phyloP scores from a whole-genome alignment of 2,888 invertebrate species.

The Ormyrus rosae region DNA sequence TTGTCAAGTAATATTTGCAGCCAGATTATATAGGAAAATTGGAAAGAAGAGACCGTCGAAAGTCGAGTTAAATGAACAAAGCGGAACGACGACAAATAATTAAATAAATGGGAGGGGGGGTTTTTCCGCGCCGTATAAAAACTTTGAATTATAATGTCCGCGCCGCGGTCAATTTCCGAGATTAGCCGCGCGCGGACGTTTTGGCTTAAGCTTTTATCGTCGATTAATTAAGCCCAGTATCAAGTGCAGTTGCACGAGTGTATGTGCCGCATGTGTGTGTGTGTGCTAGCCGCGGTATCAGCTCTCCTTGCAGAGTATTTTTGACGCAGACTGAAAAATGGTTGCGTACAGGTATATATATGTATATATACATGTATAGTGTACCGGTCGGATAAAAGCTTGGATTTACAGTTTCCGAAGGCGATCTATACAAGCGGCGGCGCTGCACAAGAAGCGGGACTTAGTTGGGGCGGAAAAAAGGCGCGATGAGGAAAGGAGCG shows the following conservation, averaged over 20 bases:
- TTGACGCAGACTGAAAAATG: too few relatives aligned
- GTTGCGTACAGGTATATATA: neutral
- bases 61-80: too few relatives aligned
- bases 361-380: neutral
- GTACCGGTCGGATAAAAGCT: neutral
- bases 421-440: slow-evolving; percentile 6
- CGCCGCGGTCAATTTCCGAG: neutral
- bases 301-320: too few relatives aligned
- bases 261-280: too few relatives aligned
- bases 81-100: too few relatives aligned
- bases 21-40: too few relatives aligned
- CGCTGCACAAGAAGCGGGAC: neutral
- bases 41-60: too few relatives aligned
- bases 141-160: neutral
- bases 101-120: neutral
- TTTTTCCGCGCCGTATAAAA: too few relatives aligned
- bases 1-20: too few relatives aligned
- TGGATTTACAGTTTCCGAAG: slow-evolving; percentile 35
- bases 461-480: neutral
- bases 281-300: too few relatives aligned
- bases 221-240: slow-evolving; percentile 32
- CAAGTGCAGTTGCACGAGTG: neutral
- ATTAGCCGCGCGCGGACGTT: neutral
- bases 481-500: neutral
- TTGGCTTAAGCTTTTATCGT: slow-evolving; percentile 29